A percentile compares a stretch with the other conserved stretches of the same genome.
These are phyloP conservation scores for Benitochromis conjunctus DNA, from an alignment of 2,113 vertebrate genomes.

Conservation along the genomic window DNA sequence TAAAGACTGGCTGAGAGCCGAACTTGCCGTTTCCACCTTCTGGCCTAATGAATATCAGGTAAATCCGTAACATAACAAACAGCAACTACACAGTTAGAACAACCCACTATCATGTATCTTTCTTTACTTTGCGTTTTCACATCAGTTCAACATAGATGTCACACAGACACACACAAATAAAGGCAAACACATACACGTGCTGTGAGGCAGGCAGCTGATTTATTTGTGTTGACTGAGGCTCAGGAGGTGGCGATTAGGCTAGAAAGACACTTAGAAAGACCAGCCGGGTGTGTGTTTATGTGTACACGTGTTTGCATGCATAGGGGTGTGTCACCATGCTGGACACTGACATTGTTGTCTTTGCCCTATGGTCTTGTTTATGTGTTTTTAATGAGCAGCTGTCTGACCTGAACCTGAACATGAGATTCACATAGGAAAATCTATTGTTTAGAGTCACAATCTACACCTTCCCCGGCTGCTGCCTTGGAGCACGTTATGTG, in stretches of 20 bases:
- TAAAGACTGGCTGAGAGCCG: constrained; percentile 88
- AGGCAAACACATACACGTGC: neutral
- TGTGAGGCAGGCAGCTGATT: constrained; percentile 52
- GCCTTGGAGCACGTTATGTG: no score
- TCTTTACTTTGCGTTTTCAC: no score
- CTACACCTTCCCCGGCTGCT: no score
- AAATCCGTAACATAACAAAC: constrained; percentile 20
- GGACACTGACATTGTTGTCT: neutral
- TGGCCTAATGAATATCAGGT: constrained; percentile 99
- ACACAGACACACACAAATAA: neutral
- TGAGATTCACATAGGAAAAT: neutral
- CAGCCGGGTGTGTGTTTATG: neutral
- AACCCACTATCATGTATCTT: neutral
- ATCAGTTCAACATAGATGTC: no score
- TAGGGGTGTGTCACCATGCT: neutral
- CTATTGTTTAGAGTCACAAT: no score
- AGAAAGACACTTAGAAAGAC: constrained; percentile 8
- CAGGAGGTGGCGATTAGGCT: constrained; percentile 62
- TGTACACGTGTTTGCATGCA: neutral
- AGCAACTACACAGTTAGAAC: neutral
- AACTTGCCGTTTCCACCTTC: constrained; percentile 97
- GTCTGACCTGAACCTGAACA: neutral
- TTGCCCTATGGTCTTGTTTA: neutral
- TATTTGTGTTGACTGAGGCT: constrained; percentile 68
- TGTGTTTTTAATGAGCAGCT: constrained; percentile 4